Base-by-base conservation (phyloP, 2,888 invertebrate species). In the Penaeus monodon region DNA sequence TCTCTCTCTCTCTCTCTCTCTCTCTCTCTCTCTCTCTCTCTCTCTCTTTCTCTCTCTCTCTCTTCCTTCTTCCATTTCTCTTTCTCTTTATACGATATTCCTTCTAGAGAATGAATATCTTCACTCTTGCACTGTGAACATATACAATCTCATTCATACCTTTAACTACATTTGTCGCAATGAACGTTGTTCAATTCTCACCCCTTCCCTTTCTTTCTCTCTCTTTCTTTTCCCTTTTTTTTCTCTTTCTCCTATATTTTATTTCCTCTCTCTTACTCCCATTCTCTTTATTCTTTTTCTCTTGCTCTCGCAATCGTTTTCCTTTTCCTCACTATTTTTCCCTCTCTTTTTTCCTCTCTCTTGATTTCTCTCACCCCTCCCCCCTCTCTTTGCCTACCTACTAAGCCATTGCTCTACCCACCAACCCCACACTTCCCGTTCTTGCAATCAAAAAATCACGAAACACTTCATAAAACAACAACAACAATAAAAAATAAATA, bases 1-100 rank as follows among this genome's bases (percentile, higher is more conserved):
- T 68, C 24, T 68, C 24, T 68, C 24, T 68, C 24, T 68, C 24
- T 68, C 24, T 68, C 24, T 68, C 20, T 68, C 20, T 68, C 7
- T 68, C 68, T 68, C 68, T 68, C 68, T 68, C 68, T 68, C 68
- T 68, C 68, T 68, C 4, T 68, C 68, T 68, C 68, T 68, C 68
- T 68, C 4, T 68, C 68, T 68, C 68, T 68, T 10, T 68, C 68
- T 68, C 68, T 68, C 68, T 68, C 10, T 68, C 20, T 68, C 68
- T 68, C 68, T 68, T 33, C 33, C 33, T 33, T 33, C 33, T 33
- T 3, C 33, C 33, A 33, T 33, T 33, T 33, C 33, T 33, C 33
- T 33, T 33, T 33, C 33, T 33, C 33, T 33, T 33, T 33, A 33
- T 33, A 33, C 3, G 33, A 33, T 33, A 33, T 33, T 33, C 33